phyloP scores from a whole-genome alignment of 2,888 invertebrate species.

The Raillietiella orientalis region DNA sequence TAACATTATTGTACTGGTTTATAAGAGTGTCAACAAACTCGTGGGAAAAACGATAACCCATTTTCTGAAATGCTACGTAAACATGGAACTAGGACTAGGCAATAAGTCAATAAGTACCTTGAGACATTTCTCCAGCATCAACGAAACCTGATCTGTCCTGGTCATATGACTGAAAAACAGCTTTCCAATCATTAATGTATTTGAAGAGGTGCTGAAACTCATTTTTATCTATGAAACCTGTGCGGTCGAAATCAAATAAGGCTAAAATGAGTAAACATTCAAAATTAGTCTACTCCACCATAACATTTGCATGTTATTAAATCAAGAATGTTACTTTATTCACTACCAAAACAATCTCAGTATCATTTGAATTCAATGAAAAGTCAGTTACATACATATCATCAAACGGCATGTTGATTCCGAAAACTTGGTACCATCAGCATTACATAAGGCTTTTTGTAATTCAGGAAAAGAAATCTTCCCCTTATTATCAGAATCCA shows the following conservation, averaged over 20 bases:
- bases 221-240: constrained; percentile 44
- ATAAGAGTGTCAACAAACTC: constrained; percentile 38
- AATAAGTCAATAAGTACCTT: constrained; percentile 18
- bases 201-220: constrained; percentile 59
- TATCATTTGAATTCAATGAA: constrained; percentile 1
- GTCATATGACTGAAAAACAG: constrained; percentile 52
- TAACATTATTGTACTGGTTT: constrained; percentile 28
- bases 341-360: background rate
- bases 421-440: constrained; percentile 48
- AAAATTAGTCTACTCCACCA: background rate
- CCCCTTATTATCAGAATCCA: no score
- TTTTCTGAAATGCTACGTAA: constrained; percentile 35
- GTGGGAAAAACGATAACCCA: constrained; percentile 55
- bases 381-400: constrained; percentile 24
- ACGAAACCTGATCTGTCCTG: constrained; percentile 52
- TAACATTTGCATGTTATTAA: no score
- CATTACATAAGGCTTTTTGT: constrained; percentile 46
- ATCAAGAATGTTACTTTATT: no score
- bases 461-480: constrained; percentile 41
- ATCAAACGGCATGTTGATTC: constrained; percentile 50
- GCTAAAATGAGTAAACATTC: constrained; percentile 17
- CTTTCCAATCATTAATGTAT: constrained; percentile 56
- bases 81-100: constrained; percentile 2
- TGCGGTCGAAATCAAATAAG: constrained; percentile 57
- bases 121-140: constrained; percentile 37